A percentile compares a stretch with the other conserved stretches of the same genome.
Conservation (phyloP, 1,140 invertebrate genomes). For the Littorina saxatilis region DNA sequence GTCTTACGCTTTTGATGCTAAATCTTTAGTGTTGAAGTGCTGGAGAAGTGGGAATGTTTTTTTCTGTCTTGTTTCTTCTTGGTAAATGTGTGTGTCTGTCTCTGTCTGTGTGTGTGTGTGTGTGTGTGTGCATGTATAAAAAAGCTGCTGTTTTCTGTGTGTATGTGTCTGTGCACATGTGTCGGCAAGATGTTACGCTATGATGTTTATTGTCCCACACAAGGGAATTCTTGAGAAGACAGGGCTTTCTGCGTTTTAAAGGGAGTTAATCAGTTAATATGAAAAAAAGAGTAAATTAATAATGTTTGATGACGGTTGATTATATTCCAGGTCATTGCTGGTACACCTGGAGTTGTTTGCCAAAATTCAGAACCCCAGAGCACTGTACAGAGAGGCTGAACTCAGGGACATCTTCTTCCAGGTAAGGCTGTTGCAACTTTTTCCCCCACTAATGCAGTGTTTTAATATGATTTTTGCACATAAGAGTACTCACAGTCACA, state of each 20-base stretch:
- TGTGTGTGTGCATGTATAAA: background rate
- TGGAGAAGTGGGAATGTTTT: background rate
- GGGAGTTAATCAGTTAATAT: no score
- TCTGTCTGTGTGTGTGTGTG: constrained; percentile 19
- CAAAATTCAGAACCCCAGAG: constrained; percentile 88
- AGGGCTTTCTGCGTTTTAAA: no score
- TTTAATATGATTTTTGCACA: no score
- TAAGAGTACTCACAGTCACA: no score
- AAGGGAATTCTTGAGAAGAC: no score
- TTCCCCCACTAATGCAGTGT: no score
- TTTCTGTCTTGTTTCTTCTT: background rate
- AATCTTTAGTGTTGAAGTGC: background rate
- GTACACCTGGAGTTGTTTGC: constrained; percentile 86
- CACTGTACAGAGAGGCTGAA: constrained; percentile 85
- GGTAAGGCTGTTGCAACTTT: constrained; percentile 65
- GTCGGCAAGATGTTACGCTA: background rate
- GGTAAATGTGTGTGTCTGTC: background rate
- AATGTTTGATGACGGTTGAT: no score
- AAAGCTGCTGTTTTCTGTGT: background rate
- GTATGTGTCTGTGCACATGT: background rate
- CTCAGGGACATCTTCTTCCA: constrained; percentile 84
- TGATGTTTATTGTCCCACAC: no score
- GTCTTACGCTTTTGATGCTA: background rate
- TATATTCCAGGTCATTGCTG: constrained; percentile 79
- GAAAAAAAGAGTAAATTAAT: no score